Evolutionary conservation across 2,888 invertebrate genomes (phyloP), one percentile per base, ranked within the genome.

Genomic region (Halictus ligatus): DNA sequence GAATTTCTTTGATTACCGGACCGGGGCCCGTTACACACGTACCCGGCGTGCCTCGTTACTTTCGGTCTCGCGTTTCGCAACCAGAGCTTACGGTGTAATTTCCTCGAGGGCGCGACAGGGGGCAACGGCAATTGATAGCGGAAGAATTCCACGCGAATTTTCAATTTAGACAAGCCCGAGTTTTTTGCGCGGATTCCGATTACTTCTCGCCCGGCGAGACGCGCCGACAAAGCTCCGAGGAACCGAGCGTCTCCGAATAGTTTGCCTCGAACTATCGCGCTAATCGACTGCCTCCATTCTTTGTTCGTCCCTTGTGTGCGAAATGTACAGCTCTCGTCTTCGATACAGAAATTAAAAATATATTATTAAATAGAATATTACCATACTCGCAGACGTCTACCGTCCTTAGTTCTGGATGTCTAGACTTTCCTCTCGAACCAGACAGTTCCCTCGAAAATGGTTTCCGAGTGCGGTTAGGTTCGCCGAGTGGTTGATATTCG

Each of bases 101-200:
- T 85, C 35, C 54, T 35, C 18, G 6, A 18, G 64, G 15, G 25
- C 21, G 15, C 54, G 48, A 12, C 35, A 72, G 10, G 58, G 73
- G 10, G 46, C 8, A 46, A 54, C 35, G 72, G 48, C 74, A 81
- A 86, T 85, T 78, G 84, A 87, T 80, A 78, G 58, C n/a, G 64
- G 60, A 75, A 79, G 78, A 75, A 78, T 81, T 69, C 64, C 80
- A 13, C 43, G 54, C 80, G 77, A 82, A 88, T 88, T 86, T 90
- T 83, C 86, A 89, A 88, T 88, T 88, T 86, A 78, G 78, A 83
- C 75, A 80, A 40, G 81, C 64, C 54, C 75, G n/a, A 7, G 21
- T n/a, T 84, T 80, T 86, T 79, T 50, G 75, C 69, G 80, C 67
- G 67, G 87, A 86, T 89, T 85, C 84, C 83, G 85, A 84, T 89